Conservation (phyloP, 2,113 vertebrate genomes). For the Corythornis madagascariensis region DNA sequence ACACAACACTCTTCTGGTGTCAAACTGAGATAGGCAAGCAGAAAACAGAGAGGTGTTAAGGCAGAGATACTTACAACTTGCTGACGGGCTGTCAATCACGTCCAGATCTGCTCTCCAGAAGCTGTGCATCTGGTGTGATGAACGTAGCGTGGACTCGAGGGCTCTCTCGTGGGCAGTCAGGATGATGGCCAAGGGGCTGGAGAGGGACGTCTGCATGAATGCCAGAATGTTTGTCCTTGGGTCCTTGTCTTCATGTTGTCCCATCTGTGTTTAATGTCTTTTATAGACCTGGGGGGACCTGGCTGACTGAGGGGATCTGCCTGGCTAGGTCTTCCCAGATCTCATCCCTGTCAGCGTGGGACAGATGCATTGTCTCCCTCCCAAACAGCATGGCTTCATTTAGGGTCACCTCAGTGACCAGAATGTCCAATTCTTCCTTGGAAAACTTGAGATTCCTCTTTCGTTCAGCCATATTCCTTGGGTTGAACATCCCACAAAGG, state of each 20-base stretch:
- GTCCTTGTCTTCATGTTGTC: slow-evolving; percentile 83
- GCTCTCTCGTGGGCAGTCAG: slow-evolving; percentile 74
- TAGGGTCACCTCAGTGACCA: slow-evolving; percentile 82
- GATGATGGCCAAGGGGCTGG: slow-evolving; percentile 66
- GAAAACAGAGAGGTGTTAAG: slow-evolving; percentile 43
- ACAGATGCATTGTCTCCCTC: slow-evolving; percentile 77
- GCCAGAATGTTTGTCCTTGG: slow-evolving; percentile 79
- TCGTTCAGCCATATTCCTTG: slow-evolving; percentile 80
- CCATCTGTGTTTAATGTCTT: slow-evolving; percentile 84
- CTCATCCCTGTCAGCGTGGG: slow-evolving; percentile 80
- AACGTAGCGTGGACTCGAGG: slow-evolving; percentile 71
- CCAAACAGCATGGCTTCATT: slow-evolving; percentile 81
- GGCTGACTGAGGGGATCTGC: slow-evolving; percentile 80
- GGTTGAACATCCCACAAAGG: slow-evolving; percentile 81
- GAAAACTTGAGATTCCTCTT: slow-evolving; percentile 86
- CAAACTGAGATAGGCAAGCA: slow-evolving; percentile 18
- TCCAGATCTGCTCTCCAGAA: slow-evolving; percentile 63
- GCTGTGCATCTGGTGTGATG: slow-evolving; percentile 37
- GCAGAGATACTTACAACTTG: slow-evolving; percentile 78
- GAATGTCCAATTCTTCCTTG: slow-evolving; percentile 83
- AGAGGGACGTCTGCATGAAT: slow-evolving; percentile 79
- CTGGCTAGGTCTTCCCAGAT: slow-evolving; percentile 84
- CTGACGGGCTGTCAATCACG: slow-evolving; percentile 66
- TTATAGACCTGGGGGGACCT: slow-evolving; percentile 79
- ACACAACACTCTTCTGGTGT: neutral